Evolutionary conservation across 2,797 vertebrate genomes (phyloP), one percentile per base, ranked within the genome.

Genomic region (Ctenopoma kingsleyae): DNA sequence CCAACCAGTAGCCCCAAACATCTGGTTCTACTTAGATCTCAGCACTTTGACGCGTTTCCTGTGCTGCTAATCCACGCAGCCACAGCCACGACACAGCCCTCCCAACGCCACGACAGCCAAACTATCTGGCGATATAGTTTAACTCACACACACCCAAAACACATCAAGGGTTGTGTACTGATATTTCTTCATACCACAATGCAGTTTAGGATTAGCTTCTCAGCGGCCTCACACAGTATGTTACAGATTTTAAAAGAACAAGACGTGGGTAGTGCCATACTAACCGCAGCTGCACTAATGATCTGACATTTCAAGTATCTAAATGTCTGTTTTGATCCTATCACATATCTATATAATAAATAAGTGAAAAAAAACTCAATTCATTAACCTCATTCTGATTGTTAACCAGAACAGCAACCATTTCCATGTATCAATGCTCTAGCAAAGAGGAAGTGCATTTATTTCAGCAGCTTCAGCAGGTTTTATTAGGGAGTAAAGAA

Each of bases 11-110:
- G 92, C 90, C 90, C 90, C 90, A 92, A 80, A 93, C 94, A 95
- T 95, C 93, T 95, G 94, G 87, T 94, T 94, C 89, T 91, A 94
- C 90, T 95, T 95, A 94, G 82, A 84, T 88, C 73, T 86, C 74
- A 81, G 87, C 73, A 75, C 87, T 84, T 86, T 95, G 94, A 95
- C 94, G 94, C 88, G 92, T 90, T 95, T 95, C 94, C 94, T 94
- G 94, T 91, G 84, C 87, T 84, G 85, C 84, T 80, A 83, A 90
- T 89, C 76, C 87, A 89, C 85, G 62, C 84, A 83, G 82, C 87
- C 87, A 76, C 66, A 77, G 89, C 89, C 78, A 90, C 88, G 84
- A 87, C 78, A 81, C 91, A 90, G 87, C 78, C 88, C 90, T 91
- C 85, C 90, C 80, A 91, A 87, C 76, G 51, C 87, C 84, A 90